Evolutionary conservation across 2,888 invertebrate genomes (phyloP), one percentile per base, ranked within the genome.

Genomic region (Epinotia bilunana): DNA sequence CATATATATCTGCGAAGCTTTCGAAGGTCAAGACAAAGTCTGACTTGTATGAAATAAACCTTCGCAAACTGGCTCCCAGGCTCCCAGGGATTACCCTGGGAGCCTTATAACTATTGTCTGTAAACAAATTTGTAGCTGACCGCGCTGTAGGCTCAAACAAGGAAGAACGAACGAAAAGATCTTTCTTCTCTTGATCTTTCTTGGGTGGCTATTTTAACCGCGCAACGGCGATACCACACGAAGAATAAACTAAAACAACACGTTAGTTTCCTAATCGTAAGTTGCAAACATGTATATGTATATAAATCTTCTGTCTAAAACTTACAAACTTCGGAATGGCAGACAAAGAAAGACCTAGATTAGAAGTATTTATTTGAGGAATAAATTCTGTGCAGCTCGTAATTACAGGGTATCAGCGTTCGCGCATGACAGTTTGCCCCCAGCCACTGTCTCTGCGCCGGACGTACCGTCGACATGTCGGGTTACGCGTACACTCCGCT

Each of bases 351-450:
- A 61, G 12, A 53, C 18, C 28, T 16, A 60, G 23, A 58, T 7
- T 43, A 43, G 53, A 6, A 39, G n/a, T 53, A 28, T 61, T 61
- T 65, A 64, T 53, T 67, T 55, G 18, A 23, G 18, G 46, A 20
- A 23, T 43, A 46, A 16, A 43, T 68, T 68, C 55, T 3, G 13
- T 23, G 43, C 39, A 39, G 33, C 16, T 28, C 18, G 68, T 73
- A 73, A 73, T 73, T 73, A 68, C 62, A 55, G 73, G 62, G 49
- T 57, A 62, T 73, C 58, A 73, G 53, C 62, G 43, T 43, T 62
- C 18, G 28, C 53, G n/a, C 55, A 23, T 62, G 68, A 69, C 73
- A 73, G 68, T 55, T 55, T 18, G 73, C 68, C 73, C 62, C 62
- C 57, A 43, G 72, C 63, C 72, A 58, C 68, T 68, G 73, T 73